Percentiles rank a stretch among this genome's conserved stretches.
Conservation (phyloP, 2,888 invertebrate species). For the Ectropis crepuscularia region DNA sequence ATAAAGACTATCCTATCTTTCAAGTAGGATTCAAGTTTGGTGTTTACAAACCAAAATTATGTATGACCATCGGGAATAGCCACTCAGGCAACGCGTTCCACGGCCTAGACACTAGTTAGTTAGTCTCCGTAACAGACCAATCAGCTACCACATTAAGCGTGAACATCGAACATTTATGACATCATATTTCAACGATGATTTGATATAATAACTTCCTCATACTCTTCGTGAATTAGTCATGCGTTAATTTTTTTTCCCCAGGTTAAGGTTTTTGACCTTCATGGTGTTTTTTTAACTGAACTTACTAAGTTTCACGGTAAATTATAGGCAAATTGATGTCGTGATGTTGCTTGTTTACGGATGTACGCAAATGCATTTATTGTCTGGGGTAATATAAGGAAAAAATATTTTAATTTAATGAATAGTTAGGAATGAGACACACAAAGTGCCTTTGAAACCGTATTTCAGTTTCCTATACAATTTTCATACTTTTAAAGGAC, state of each 20-base stretch:
- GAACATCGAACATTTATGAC: conserved; percentile 44
- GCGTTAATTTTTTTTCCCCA: conserved; percentile 53
- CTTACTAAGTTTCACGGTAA: conserved; percentile 24
- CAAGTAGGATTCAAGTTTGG: too few relatives aligned
- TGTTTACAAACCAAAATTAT: too few relatives aligned
- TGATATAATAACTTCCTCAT: conserved; percentile 52
- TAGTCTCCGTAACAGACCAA: conserved; percentile 13
- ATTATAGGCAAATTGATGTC: conserved; percentile 22
- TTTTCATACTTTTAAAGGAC: too few relatives aligned
- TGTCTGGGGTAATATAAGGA: background rate
- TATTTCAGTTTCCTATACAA: too few relatives aligned
- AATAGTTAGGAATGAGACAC: too few relatives aligned
- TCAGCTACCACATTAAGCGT: conserved; percentile 35
- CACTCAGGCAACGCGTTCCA: too few relatives aligned
- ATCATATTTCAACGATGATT: conserved; percentile 44
- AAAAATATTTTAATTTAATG: background rate
- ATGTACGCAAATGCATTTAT: conserved; percentile 5
- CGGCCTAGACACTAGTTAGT: too few relatives aligned
- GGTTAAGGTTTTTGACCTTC: conserved; percentile 47
- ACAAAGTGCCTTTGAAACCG: too few relatives aligned
- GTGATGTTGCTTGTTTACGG: conserved; percentile 17
- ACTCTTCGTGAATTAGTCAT: conserved; percentile 55
- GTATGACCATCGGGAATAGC: too few relatives aligned
- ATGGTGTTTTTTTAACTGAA: conserved; percentile 25
- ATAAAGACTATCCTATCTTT: too few relatives aligned